Conservation (phyloP, 1,140 invertebrate genomes). For the Pararge aegeria region DNA sequence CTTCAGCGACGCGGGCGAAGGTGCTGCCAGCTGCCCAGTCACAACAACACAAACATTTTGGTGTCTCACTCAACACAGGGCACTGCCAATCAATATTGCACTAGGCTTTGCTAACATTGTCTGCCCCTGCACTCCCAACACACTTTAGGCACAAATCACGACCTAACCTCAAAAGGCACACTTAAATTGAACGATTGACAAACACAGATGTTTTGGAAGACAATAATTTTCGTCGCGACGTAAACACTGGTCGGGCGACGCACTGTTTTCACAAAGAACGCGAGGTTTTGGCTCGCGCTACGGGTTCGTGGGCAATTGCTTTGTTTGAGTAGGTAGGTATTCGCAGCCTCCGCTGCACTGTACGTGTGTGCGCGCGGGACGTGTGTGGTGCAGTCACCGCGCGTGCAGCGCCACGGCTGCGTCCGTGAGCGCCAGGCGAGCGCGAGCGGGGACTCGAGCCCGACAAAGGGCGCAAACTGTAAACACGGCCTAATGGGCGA, state of each 20-base stretch:
- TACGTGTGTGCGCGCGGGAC: conserved; percentile 62
- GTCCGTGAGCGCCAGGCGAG: conserved; percentile 57
- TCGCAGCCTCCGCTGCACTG: conserved; percentile 70
- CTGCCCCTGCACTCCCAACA: conserved; percentile 29
- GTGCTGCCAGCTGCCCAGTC: conserved; percentile 21
- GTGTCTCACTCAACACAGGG: conserved; percentile 42
- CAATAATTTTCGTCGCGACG: conserved; percentile 48
- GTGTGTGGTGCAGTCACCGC: conserved; percentile 66
- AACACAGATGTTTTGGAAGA: conserved; percentile 69
- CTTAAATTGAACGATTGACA: conserved; percentile 58
- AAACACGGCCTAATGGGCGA: conserved; percentile 65
- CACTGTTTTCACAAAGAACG: conserved; percentile 57
- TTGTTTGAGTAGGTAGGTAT: conserved; percentile 74
- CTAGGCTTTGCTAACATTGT: conserved; percentile 25
- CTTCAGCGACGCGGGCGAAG: conserved; percentile 24
- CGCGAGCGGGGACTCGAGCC: conserved; percentile 44
- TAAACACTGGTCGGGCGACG: conserved; percentile 40
- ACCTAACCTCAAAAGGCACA: conserved; percentile 76
- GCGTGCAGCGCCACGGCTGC: conserved; percentile 66
- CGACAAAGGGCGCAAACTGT: conserved; percentile 69
- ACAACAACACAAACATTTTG: conserved; percentile 37
- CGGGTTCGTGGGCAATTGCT: conserved; percentile 71
- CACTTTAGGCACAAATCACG: conserved; percentile 53
- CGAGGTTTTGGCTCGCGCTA: conserved; percentile 46
- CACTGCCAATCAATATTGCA: conserved; percentile 21